Base-by-base conservation (phyloP, 2,113 vertebrate species). In the Limanda limanda region DNA sequence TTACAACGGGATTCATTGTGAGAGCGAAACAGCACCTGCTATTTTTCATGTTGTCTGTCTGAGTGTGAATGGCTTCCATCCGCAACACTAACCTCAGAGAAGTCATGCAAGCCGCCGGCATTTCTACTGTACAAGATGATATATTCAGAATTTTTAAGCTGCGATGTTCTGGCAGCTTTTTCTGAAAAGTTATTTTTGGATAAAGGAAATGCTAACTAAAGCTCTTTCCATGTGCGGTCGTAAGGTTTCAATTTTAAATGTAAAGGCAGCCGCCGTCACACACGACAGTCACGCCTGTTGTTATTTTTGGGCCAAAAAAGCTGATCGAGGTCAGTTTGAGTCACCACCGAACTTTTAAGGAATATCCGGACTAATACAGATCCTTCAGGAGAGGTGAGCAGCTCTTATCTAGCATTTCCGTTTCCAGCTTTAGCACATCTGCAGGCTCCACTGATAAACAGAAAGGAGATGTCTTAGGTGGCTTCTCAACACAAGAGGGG, bases 1-100 rank as follows among this genome's bases (percentile, higher is more conserved):
- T 60, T 68, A 85, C 89, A 86, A 83, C 80, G 14, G 47, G 47
- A 47, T 48, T 82, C 74, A 54, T 59, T 71, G 37, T 78, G 68
- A 68, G 72, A 86, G 70, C 42, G 71, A 78, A 71, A 59, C 31
- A 78, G 68, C 76, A 71, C 74, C 68, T 60, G 58, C 40, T 48
- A 57, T 68, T 57, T 71, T 57, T 71, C 67, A 57, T 68, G 80
- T 56, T 78, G 57, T 71, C 64, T 24, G 65, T 70, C 71, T 74
- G 10, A 45, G 35, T 9, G 10, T 15, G 37, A 15, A 67, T 54
- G 66, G 31, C 75, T 56, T 66, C 71, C 45, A 58, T 79, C 45
- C 31, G 23, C 68, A 84, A 80, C 47, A 73, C 61, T 51, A 27
- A 40, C 51, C 27, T 58, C 23, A 61, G 67, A 71, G 52, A 51